phyloP scores from a whole-genome alignment of 2,888 invertebrate species.

The Listrodromus nycthemerus region DNA sequence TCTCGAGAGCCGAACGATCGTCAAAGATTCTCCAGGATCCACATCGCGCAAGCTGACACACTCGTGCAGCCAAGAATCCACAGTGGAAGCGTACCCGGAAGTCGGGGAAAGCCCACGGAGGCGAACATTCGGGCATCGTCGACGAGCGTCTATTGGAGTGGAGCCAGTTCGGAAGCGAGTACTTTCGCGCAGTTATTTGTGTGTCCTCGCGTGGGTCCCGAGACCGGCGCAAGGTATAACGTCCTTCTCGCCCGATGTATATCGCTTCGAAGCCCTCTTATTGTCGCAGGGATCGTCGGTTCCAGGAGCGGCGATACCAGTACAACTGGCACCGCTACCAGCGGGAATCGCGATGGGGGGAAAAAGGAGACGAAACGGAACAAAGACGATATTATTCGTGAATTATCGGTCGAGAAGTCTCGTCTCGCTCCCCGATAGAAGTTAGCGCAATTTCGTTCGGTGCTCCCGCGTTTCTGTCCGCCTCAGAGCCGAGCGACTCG shows the following conservation, averaged over 20 bases:
- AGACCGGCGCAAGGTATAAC: conserved; percentile 56
- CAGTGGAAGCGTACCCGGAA: conserved; percentile 67
- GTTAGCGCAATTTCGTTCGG: conserved; percentile 58
- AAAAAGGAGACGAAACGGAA: conserved; percentile 59
- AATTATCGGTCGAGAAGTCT: conserved; percentile 57
- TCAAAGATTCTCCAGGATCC: not conserved
- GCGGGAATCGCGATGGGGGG: conserved; percentile 2
- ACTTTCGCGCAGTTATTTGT: conserved; percentile 78
- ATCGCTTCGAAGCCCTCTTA: conserved; percentile 72
- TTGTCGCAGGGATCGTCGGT: conserved; percentile 76
- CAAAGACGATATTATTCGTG: conserved; percentile 68
- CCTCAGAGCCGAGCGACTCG: conserved; percentile 28
- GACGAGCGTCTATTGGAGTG: conserved; percentile 74
- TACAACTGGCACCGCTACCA: not conserved
- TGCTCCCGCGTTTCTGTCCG: not conserved
- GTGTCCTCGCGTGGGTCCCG: conserved; percentile 70
- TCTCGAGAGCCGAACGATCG: not conserved
- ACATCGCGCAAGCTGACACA: conserved; percentile 16
- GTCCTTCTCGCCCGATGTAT: conserved; percentile 70
- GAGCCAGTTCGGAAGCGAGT: conserved; percentile 78
- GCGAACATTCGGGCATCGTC: conserved; percentile 39
- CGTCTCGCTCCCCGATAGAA: conserved; percentile 36
- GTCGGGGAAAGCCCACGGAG: conserved; percentile 42
- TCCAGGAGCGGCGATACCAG: conserved; percentile 64
- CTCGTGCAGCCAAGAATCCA: conserved; percentile 49